Conservation (phyloP, 2,797 vertebrate species). For the Amblyraja radiata region DNA sequence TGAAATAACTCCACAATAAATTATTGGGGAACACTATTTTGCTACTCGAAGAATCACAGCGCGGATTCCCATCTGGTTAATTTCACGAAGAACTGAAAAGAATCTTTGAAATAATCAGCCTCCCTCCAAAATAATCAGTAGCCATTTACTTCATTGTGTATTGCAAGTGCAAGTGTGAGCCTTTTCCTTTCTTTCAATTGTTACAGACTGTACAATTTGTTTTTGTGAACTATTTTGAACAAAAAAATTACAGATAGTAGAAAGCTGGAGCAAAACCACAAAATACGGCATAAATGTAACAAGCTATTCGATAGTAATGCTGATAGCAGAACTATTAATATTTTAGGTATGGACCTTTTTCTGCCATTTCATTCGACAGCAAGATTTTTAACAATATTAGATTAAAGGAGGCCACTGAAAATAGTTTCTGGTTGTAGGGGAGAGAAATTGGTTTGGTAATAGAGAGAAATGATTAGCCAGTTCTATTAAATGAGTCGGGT, state of each 20-base stretch:
- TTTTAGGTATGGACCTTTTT: not conserved
- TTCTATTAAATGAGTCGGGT: not conserved
- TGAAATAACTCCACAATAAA: not conserved
- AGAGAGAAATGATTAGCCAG: not conserved
- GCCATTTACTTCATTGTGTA: not conserved
- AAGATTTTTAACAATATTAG: not conserved
- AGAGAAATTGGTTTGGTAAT: not conserved
- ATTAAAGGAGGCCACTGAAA: not conserved
- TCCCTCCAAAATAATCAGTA: not conserved
- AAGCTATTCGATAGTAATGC: not conserved
- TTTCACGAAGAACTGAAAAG: not conserved
- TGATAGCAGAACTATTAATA: not conserved
- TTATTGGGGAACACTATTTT: not conserved
- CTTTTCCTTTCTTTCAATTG: not conserved
- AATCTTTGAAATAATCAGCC: not conserved
- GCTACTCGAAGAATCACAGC: not conserved
- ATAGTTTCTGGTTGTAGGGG: not conserved
- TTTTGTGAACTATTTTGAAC: not conserved
- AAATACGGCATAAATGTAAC: not conserved
- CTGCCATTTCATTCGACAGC: not conserved
- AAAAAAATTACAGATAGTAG: not conserved
- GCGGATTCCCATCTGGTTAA: not conserved
- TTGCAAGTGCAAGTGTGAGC: not conserved
- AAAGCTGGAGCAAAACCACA: not conserved
- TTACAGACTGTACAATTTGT: not conserved